These are phyloP conservation scores for Pagetopsis macropterus DNA, from an alignment of 2,797 vertebrate genomes.

Conservation along the genomic window DNA sequence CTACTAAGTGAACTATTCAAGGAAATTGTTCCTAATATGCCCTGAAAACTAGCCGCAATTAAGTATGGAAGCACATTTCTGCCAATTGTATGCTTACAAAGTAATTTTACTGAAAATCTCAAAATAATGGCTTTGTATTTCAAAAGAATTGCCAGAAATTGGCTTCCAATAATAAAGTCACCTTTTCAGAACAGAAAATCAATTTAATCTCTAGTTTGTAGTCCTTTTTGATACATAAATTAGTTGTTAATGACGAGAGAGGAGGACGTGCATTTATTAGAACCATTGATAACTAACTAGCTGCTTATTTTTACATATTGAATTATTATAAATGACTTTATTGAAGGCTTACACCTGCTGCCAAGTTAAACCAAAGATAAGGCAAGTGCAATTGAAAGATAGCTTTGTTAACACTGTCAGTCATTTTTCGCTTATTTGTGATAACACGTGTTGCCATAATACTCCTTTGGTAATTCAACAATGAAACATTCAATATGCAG, in stretches of 20 bases:
- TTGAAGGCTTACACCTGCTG: no score
- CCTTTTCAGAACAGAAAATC: no score
- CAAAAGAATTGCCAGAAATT: no score
- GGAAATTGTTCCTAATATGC: neutral
- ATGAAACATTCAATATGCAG: neutral
- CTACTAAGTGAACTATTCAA: neutral
- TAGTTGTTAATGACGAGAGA: neutral
- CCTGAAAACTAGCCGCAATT: neutral
- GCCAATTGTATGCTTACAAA: no score
- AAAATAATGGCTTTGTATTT: no score
- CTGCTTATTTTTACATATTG: no score
- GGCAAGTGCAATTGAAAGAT: neutral
- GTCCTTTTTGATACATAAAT: no score
- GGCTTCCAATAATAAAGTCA: no score
- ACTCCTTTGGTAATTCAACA: neutral
- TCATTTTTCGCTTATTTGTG: neutral
- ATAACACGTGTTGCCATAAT: neutral
- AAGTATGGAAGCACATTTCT: no score
- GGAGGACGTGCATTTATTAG: neutral
- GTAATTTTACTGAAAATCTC: no score
- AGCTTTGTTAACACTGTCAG: neutral
- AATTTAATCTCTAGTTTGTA: no score
- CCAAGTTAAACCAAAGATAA: neutral
- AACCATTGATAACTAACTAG: neutral
- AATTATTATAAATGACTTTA: no score